Base-by-base conservation (phyloP, 2,888 invertebrate genomes). In the Drosophila siamana region DNA sequence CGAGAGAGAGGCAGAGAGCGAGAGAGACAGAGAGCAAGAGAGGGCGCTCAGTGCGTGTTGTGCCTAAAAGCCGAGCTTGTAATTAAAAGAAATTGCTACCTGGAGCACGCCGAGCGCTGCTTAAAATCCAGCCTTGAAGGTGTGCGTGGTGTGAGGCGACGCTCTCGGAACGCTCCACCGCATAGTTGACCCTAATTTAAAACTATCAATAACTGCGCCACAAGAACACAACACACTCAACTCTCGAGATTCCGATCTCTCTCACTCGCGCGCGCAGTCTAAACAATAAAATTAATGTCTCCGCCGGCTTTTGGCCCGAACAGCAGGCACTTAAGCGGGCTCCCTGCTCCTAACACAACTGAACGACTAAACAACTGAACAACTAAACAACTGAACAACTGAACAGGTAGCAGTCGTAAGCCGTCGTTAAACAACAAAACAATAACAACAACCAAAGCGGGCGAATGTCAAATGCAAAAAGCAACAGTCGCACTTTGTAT, bases 271-370 rank as follows among this genome's bases (percentile, higher is more conserved):
- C 85, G 68, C 87, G 66, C 87, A 84, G 85, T 82, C 82, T 51
- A 88, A 88, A 86, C 88, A 83, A 78, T 88, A 83, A 83, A 83
- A 83, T 83, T 87, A 87, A 83, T 83, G 82, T 83, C 88, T 82
- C 86, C 75, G 87, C 66, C 63, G 70, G 61, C 63, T 61, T 61
- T 60, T n/a, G 33, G 44, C 54, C 55, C 64, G 70, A 77, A 71
- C 26, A 84, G 74, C 81, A 64, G 81, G 74, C 80, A 81, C 87
- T 86, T 81, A 81, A 80, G 80, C 50, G 68, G 47, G 54, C 43
- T 59, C 56, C 50, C 64, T 74, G 64, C 56, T 55, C 60, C 66
- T 43, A 55, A 24, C 33, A 24, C 33, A 33, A 33, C 30, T 4
- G n/a, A 33, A 33, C 30, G n/a, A n/a, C 30, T 4, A 4, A 30